phyloP scores from a whole-genome alignment of 2,888 invertebrate species.

The Pinctada fucata region DNA sequence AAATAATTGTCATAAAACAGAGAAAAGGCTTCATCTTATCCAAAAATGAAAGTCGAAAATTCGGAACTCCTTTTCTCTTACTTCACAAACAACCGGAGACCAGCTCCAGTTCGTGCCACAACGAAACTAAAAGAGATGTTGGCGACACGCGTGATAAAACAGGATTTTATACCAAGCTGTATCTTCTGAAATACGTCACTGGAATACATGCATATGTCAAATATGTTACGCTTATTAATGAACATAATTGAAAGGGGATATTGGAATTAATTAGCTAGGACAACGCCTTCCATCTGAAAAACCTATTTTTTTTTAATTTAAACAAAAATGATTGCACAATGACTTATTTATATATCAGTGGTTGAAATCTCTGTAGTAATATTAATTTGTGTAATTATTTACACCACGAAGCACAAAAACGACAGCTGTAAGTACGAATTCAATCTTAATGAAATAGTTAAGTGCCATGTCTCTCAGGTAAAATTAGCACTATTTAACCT shows the following conservation, averaged over 20 bases:
- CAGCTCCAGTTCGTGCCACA: background rate
- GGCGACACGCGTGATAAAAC: background rate
- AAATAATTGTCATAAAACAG: background rate
- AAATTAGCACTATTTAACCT: no score
- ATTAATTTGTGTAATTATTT: no score
- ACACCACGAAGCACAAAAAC: no score
- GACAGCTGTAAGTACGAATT: no score
- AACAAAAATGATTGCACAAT: no score
- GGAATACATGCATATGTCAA: background rate
- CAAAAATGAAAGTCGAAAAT: no score
- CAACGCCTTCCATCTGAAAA: background rate
- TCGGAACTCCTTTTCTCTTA: background rate
- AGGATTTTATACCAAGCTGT: background rate
- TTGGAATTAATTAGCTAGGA: background rate
- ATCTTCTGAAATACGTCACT: background rate
- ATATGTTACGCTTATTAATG: background rate
- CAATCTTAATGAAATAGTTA: no score
- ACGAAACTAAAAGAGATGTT: no score
- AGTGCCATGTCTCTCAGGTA: no score
- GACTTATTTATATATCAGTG: no score
- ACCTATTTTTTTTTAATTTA: no score
- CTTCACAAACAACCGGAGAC: background rate
- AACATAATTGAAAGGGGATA: background rate
- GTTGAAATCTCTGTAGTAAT: no score
- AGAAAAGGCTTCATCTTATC: background rate